Conservation (phyloP, 2,797 vertebrate genomes). For the Neosalanx taihuensis region DNA sequence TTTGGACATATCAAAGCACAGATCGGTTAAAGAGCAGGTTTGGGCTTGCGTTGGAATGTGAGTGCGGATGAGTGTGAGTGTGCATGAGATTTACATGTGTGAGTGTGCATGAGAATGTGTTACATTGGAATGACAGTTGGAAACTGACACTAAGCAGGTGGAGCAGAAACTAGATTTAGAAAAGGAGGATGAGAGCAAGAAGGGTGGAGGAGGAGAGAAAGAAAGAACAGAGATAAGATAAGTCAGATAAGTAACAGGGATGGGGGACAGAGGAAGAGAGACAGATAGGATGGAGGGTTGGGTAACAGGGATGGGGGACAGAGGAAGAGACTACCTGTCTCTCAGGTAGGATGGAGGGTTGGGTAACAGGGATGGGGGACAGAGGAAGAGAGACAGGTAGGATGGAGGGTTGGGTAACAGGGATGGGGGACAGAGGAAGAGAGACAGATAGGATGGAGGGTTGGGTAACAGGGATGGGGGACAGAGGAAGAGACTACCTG, state of each 20-base stretch:
- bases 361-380: too few relatives aligned
- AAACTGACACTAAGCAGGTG: neutral
- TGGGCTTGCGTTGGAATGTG: constrained; percentile 37
- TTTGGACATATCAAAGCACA: neutral
- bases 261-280: neutral
- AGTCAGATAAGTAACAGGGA: too few relatives aligned
- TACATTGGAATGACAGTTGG: neutral
- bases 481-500: neutral
- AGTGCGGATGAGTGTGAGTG: constrained; percentile 13
- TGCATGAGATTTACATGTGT: neutral
- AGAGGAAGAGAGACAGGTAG: too few relatives aligned
- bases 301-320: neutral
- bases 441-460: neutral
- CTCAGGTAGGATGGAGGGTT: too few relatives aligned
- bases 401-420: constrained; percentile 5
- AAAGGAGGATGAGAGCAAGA: neutral
- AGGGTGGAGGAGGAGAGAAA: neutral
- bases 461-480: constrained; percentile 2
- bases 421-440: neutral
- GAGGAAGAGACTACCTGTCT: constrained; percentile 4
- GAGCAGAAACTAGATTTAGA: neutral
- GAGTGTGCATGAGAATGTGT: neutral
- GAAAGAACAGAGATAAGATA: neutral
- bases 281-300: neutral
- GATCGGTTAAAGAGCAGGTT: constrained; percentile 25